phyloP scores from a whole-genome alignment of 2,113 vertebrate species.

The Arothron firmamentum region DNA sequence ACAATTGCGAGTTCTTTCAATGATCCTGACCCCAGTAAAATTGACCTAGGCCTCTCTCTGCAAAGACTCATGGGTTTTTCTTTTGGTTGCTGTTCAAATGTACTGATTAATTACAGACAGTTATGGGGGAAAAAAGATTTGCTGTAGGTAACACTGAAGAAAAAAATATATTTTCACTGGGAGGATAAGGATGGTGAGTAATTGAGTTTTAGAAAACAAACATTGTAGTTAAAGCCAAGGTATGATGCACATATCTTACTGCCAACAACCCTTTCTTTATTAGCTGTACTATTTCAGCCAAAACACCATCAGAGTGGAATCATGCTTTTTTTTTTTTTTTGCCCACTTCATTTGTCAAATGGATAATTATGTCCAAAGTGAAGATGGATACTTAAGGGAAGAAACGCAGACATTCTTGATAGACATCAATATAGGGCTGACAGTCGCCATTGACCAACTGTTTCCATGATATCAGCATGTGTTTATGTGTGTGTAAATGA shows the following conservation, averaged over 20 bases:
- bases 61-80: slow-evolving; percentile 28
- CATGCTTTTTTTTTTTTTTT: slow-evolving; percentile 28
- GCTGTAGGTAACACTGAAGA: slow-evolving; percentile 40
- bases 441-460: slow-evolving; percentile 47
- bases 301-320: slow-evolving; percentile 41
- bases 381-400: slow-evolving; percentile 54
- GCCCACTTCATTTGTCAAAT: slow-evolving; percentile 55
- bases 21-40: slow-evolving; percentile 42
- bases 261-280: slow-evolving; percentile 55
- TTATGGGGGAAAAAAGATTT: slow-evolving; percentile 20
- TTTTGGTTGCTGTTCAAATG: slow-evolving; percentile 33
- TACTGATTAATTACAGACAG: slow-evolving; percentile 38
- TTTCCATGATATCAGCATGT: slow-evolving; percentile 68
- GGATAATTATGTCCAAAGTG: slow-evolving; percentile 48
- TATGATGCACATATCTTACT: slow-evolving; percentile 32
- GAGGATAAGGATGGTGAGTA: slow-evolving; percentile 11
- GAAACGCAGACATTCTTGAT: slow-evolving; percentile 49
- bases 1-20: slow-evolving; percentile 31
- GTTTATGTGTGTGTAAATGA: slow-evolving; percentile 50
- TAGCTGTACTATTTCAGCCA: slow-evolving; percentile 41
- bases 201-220: slow-evolving; percentile 57
- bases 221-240: slow-evolving; percentile 45
- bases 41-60: slow-evolving; percentile 34
- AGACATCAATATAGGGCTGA: slow-evolving; percentile 43
- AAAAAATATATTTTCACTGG: slow-evolving; percentile 37